Base-by-base conservation (phyloP, 1,140 invertebrate species). In the Eubasilissa regina region DNA sequence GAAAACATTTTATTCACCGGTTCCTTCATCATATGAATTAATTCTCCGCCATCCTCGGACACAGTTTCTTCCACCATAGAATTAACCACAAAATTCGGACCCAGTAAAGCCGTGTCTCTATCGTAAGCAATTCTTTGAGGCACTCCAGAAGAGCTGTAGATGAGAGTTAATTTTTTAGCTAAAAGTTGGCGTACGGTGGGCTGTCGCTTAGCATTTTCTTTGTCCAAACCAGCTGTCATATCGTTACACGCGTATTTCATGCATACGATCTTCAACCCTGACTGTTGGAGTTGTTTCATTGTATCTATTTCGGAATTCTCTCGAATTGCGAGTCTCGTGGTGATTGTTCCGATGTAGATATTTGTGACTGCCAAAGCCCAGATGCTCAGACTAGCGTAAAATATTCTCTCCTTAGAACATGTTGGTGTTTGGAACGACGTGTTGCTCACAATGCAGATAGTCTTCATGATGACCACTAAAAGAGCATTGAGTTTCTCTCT, bases 331-430 rank as follows among this genome's bases (percentile, higher is more conserved):
- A 81, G 68, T 25, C 15, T 47, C 4, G 21, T 78, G 7, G 75
- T 53, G 43, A 81, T 78, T 10, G 35, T 70, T 10, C 70, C 76
- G 1, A 73, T 68, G 44, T 74, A 81, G 10, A 77, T 55, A 25
- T 78, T 81, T 0, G 70, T 75, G 4, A 81, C 43, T 12, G 68
- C 70, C n/a, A 81, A 74, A 0, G 75, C 35, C 80, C 80, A 81
- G 1, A 60, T n/a, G 4, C 72, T 15, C 9, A 81, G 19, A 43
- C 47, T 25, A n/a, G 51, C 48, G 47, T 53, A 81, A 19, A 81
- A 56, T 9, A 56, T 55, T 60, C 60, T 81, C 72, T 81, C 80
- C 17, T 43, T 70, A n/a, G 55, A 56, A 35, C 58, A 68, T n/a
- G 56, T 58, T 0, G 76, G 76, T 17, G 68, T 15, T 15, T 11